Evolutionary conservation across 2,113 vertebrate genomes (phyloP), one percentile per base, ranked within the genome.

Genomic region (Scomber japonicus): DNA sequence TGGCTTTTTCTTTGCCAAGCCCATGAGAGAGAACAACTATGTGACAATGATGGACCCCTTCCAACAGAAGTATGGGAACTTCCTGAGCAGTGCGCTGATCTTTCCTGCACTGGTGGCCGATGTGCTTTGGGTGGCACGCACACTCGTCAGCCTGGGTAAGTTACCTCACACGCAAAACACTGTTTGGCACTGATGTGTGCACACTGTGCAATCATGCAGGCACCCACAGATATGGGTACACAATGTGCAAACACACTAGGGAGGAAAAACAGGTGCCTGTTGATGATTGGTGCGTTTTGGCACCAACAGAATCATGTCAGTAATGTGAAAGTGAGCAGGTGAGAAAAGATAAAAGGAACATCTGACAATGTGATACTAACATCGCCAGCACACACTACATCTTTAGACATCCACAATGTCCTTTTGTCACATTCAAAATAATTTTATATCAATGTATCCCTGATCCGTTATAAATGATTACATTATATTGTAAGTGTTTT

Each of bases 31-130:
- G 64, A 96, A 95, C 89, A 96, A 95, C 48, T 96, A 96, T 0
- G 2, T 96, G 81, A 97, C 96, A 0, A 92, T 96, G 92, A 97
- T 97, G 96, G 96, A 97, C 75, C 96, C 96, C 0, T 94, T 97
- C 76, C 96, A 97, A 68, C 86, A 94, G 81, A 91, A 86, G 49
- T 97, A 96, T 0, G 96, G 96, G 49, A 94, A 95, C 1, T 1
- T 80, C 45, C 87, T 97, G 91, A 93, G 91, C 85, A 93, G 78
- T 16, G 85, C 95, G 9, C 93, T 97, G 31, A 95, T 97, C 81
- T 90, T 97, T 76, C 96, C 96, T n/a, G 88, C 95, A 1, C 84
- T 97, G 8, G 85, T 96, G n/a, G 96, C 95, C 5, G 96, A 97
- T 17, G 78, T 97, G 61, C 94, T 97, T 88, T 97, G 96, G 96